Conservation (phyloP, 1,140 invertebrate genomes). For the Hetaerina americana region DNA sequence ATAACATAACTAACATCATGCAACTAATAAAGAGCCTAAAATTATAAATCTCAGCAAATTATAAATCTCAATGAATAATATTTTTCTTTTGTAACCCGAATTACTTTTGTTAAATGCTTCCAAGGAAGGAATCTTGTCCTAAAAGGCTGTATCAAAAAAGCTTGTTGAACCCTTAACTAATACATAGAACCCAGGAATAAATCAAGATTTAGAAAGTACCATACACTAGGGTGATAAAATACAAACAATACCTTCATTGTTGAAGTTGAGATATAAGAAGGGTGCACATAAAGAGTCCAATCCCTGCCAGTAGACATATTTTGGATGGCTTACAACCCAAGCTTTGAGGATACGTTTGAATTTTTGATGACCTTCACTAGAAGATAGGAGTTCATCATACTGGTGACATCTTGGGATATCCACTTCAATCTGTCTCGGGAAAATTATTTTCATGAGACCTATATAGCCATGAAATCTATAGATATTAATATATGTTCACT, state of each 20-base stretch:
- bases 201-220: constrained; percentile 7
- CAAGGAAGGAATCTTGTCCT: no score
- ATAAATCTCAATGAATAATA: no score
- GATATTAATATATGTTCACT: constrained; percentile 2
- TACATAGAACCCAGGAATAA: no score
- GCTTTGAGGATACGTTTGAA: constrained; percentile 91
- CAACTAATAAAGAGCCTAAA: no score
- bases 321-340: constrained; percentile 86
- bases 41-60: no score
- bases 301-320: constrained; percentile 99
- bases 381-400: constrained; percentile 93
- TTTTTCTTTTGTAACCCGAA: no score
- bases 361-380: constrained; percentile 78
- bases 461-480: neutral
- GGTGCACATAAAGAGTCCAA: constrained; percentile 95
- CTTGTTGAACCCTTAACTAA: no score
- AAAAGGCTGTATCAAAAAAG: no score
- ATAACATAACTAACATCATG: no score
- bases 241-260: constrained; percentile 69
- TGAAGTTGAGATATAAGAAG: constrained; percentile 93
- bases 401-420: constrained; percentile 63
- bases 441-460: neutral
- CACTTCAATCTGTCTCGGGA: neutral
- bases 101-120: no score
- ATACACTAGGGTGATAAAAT: neutral